phyloP scores from a whole-genome alignment of 2,888 invertebrate species.

The Hymenopus coronatus region DNA sequence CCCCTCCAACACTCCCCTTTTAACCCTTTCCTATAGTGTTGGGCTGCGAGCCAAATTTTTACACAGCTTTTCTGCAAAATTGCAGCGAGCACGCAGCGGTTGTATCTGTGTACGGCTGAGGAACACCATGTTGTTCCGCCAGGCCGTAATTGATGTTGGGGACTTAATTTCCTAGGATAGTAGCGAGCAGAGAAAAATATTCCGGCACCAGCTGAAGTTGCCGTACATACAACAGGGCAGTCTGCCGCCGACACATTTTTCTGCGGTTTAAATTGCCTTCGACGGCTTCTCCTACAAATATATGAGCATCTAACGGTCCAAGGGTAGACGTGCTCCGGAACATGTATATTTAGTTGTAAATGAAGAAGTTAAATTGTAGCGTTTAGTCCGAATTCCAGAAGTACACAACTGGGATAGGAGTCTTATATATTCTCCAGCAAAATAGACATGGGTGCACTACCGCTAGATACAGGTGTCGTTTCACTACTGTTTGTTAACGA shows the following conservation, averaged over 20 bases:
- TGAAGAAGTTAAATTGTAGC: not conserved
- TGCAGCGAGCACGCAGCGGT: not conserved
- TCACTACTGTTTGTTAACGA: too few relatives aligned
- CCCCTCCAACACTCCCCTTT: constrained; percentile 2
- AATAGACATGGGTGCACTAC: too few relatives aligned
- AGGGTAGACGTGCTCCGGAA: not conserved
- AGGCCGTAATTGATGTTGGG: constrained; percentile 13
- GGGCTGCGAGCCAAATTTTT: constrained; percentile 22
- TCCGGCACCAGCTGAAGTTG: not conserved
- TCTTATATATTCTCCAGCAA: not conserved
- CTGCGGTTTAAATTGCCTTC: not conserved
- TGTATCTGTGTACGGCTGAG: not conserved
- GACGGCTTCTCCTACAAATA: not conserved
- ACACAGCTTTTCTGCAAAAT: constrained; percentile 20
- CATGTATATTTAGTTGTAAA: not conserved
- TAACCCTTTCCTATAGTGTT: not conserved
- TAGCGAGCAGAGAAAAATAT: not conserved
- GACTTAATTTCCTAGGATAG: constrained; percentile 9
- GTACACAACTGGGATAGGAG: not conserved
- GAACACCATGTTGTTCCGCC: constrained; percentile 19
- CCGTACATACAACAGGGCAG: not conserved
- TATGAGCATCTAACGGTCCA: not conserved
- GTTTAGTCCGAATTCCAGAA: not conserved
- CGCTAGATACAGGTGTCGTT: too few relatives aligned
- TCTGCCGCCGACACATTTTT: not conserved